Percentiles rank a stretch among this genome's conserved stretches.
These are phyloP conservation scores for Drosophila mauritiana DNA, from an alignment of 1,140 invertebrate genomes.

Conservation along the genomic window DNA sequence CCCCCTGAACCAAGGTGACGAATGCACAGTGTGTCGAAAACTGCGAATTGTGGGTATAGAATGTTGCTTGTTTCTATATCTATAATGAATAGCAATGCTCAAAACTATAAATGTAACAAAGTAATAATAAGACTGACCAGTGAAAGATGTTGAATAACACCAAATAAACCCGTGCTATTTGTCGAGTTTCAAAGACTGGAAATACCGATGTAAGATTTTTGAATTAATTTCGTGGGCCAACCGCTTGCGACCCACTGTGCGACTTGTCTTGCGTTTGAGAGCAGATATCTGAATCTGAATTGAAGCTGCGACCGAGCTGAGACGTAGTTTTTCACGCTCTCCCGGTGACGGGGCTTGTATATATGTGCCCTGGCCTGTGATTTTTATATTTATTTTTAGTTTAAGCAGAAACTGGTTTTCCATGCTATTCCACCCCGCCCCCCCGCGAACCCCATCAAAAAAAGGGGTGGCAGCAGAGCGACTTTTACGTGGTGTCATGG, in stretches of 20 bases:
- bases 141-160: no score
- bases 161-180: no score
- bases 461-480: conserved; percentile 30
- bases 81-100: no score
- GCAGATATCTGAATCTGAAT: conserved; percentile 21
- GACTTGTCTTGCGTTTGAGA: conserved; percentile 22
- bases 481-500: conserved; percentile 71
- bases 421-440: conserved; percentile 20
- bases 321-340: conserved; percentile 79
- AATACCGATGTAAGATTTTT: no score
- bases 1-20: conserved; percentile 64
- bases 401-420: conserved; percentile 79
- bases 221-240: no score
- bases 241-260: conserved; percentile 27
- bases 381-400: conserved; percentile 66
- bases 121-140: no score
- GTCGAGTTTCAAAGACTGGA: no score
- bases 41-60: neutral
- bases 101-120: no score
- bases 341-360: conserved; percentile 30
- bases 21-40: conserved; percentile 17
- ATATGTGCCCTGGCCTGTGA: conserved; percentile 35
- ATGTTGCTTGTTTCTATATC: neutral
- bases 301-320: conserved; percentile 34
- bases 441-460: conserved; percentile 8